Evolutionary conservation across 2,888 invertebrate genomes (phyloP), one percentile per base, ranked within the genome.

Genomic region (Melieria crassipennis): DNA sequence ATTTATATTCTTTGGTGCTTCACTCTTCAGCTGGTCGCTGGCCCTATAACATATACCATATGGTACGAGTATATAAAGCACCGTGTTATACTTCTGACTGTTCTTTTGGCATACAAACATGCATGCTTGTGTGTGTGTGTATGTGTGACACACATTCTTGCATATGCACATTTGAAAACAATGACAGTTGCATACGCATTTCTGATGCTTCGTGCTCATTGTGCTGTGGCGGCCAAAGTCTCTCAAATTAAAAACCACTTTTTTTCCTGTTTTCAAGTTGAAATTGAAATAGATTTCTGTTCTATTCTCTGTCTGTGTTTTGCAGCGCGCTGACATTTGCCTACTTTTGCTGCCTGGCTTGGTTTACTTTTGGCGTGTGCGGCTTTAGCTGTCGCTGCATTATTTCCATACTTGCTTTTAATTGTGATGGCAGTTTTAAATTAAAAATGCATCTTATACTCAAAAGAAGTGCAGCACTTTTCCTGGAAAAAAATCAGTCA

Each of bases 241-340:
- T 50, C 67, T 67, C 61, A 67, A 52, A 67, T 67, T 67, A 67
- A 67, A 67, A 60, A 67, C 52, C 61, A 52, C 43, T 60, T 30
- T 30, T 30, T 30, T 30, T 30, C 30, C 30, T 30, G 30, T 48
- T 52, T 67, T 52, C 50, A 60, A 67, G 50, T 52, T 61, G 61
- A 61, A 67, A 61, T 60, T 58, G 52, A 61, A 50, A 67, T 61
- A 60, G 16, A 67, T 67, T 60, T 60, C 45, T 67, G 7, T 60
- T 50, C 45, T 42, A 42, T 30, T 60, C 46, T 48, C 50, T 43
- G 48, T 4, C 13, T 57, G 9, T 57, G 13, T 30, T 43, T 30
- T 13, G 4, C 42, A 5, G 16, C 42, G 61, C 67, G 57, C 58
- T 61, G 67, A 67, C 67, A 67, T 67, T 67, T 67, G 60, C 67